These are phyloP conservation scores for Anthoscopus minutus DNA, from an alignment of 2,113 vertebrate genomes.

Conservation along the genomic window DNA sequence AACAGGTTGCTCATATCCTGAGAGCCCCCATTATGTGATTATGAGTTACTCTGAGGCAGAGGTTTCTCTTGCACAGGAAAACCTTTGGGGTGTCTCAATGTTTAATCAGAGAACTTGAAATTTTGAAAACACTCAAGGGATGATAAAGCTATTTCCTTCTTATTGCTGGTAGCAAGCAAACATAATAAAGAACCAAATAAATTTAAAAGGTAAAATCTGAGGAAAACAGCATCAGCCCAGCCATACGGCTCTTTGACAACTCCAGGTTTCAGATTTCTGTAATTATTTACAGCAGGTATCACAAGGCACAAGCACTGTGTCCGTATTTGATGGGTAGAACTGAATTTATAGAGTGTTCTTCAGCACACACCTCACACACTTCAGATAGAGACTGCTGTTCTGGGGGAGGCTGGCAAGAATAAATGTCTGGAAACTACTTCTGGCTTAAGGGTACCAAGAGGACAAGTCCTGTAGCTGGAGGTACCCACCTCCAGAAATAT, in stretches of 20 bases:
- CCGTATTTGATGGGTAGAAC: neutral
- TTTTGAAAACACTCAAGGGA: neutral
- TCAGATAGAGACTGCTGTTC: neutral
- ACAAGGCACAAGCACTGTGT: neutral
- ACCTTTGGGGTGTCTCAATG: neutral
- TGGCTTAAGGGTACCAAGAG: neutral
- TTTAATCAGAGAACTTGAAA: neutral
- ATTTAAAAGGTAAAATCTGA: neutral
- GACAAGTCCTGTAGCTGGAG: neutral
- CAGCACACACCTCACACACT: neutral
- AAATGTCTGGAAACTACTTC: neutral
- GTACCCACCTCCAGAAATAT: neutral
- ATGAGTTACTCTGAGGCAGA: accelerated
- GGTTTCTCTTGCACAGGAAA: neutral
- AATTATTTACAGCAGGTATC: neutral
- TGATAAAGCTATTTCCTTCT: neutral
- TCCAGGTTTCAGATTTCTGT: neutral
- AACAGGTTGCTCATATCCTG: neutral
- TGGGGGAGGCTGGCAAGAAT: neutral
- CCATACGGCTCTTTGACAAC: neutral
- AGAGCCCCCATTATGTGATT: neutral
- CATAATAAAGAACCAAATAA: neutral
- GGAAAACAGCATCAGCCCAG: neutral
- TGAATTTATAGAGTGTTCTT: neutral
- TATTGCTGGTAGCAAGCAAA: neutral